Evolutionary conservation across 2,113 vertebrate species (phyloP), one percentile per base, ranked within the genome.

Genomic region (Calidris pygmaea): DNA sequence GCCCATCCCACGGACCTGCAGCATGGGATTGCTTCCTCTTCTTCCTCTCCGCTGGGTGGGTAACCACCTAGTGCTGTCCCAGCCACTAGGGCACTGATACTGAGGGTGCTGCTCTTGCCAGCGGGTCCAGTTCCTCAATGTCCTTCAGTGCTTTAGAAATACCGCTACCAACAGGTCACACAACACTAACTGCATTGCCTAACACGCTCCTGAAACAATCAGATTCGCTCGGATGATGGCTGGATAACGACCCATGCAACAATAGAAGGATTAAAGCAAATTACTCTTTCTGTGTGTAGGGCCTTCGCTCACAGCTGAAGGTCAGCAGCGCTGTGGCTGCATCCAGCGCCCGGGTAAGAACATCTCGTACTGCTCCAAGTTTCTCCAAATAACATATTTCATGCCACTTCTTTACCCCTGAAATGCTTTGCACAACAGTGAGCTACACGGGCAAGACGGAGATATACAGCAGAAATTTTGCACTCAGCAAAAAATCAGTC

Each of bases 401-500:
- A 87, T 68, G 66, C n/a, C 78, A 34, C 35, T 50, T 47, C 70
- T 95, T 89, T 41, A 89, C 56, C 85, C 95, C 68, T 7, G n/a
- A 70, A 79, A 58, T 20, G 55, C 50, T 96, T 95, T 96, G 87
- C 96, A 94, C 90, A 96, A 96, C 74, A 80, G 19, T 5, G 56
- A 93, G 77, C 80, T 65, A 74, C 35, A 29, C 18, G 0, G 11
- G 84, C 71, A 79, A 93, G 66, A 56, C 0, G 3, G 26, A 91
- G 70, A 68, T 34, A 48, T 8, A 76, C 70, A 91, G 59, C 29
- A 91, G 78, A 85, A 95, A 62, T 80, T 79, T 19, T 79, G 62
- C 19, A 79, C 91, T 96, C 96, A 96, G 95, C 95, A 96, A 85
- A 85, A 39, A 94, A 79, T 14, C 95, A 87, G 67, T 8, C 81